These are phyloP conservation scores for Plectropomus leopardus DNA, from an alignment of 2,113 vertebrate species.

Conservation along the genomic window DNA sequence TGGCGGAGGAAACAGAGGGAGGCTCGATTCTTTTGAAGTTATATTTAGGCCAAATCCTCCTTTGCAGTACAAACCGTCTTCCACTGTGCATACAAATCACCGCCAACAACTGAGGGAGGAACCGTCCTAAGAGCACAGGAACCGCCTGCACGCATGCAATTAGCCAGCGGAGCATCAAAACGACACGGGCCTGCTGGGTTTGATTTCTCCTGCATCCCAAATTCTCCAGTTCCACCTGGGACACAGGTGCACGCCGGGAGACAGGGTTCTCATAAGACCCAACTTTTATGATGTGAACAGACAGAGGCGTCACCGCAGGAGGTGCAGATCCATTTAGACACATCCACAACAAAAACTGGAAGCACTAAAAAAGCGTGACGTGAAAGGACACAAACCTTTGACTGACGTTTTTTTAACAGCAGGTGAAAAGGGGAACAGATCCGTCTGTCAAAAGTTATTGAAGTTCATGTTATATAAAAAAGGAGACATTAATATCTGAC, in stretches of 20 bases:
- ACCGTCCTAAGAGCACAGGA: slow-evolving; percentile 36
- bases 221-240: background rate
- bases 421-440: background rate
- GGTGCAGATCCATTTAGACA: slow-evolving; percentile 5
- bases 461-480: too few relatives aligned
- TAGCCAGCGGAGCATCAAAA: slow-evolving; percentile 39
- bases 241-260: slow-evolving; percentile 1
- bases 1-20: slow-evolving; percentile 45
- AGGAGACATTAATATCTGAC: too few relatives aligned
- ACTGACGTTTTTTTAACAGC: background rate
- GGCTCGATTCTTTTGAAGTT: slow-evolving; percentile 65
- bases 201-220: slow-evolving; percentile 20
- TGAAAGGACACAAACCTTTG: background rate
- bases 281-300: background rate
- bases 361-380: background rate
- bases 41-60: slow-evolving; percentile 76
- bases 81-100: slow-evolving; percentile 58
- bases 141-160: slow-evolving; percentile 16
- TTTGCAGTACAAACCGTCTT: slow-evolving; percentile 64
- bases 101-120: slow-evolving; percentile 40
- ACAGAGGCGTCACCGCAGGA: background rate
- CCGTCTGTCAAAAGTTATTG: too few relatives aligned
- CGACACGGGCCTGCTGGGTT: background rate
- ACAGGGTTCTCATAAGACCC: background rate
- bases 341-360: background rate